A percentile compares a stretch with the other conserved stretches of the same genome.
Conservation (phyloP, 1,140 invertebrate species). For the Nasonia giraulti region DNA sequence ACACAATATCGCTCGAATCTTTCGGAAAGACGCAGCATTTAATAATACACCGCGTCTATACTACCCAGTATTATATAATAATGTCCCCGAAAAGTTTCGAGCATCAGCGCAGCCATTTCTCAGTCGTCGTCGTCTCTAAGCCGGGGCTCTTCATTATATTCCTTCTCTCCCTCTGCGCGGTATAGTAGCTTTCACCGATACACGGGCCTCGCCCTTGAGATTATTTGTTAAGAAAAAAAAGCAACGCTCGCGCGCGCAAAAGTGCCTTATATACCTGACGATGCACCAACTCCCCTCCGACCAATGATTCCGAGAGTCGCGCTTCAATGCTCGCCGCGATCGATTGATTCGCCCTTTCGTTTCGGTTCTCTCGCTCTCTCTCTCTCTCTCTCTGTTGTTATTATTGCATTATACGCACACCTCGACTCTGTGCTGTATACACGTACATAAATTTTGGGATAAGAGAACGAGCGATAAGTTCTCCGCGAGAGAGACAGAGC, state of each 20-base stretch:
- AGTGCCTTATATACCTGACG: slow-evolving; percentile 18
- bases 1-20: no score
- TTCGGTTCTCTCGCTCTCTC: not conserved
- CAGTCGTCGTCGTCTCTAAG: slow-evolving; percentile 22
- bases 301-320: slow-evolving; percentile 24
- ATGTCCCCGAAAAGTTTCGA: slow-evolving; percentile 10
- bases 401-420: slow-evolving; percentile 33
- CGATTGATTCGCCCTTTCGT: slow-evolving; percentile 34
- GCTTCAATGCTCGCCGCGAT: slow-evolving; percentile 36
- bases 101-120: slow-evolving; percentile 40
- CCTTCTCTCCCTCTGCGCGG: slow-evolving; percentile 6
- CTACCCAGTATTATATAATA: not conserved
- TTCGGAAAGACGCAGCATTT: not conserved
- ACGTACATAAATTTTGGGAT: not conserved
- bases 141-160: slow-evolving; percentile 38
- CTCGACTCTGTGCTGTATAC: no score
- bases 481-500: not conserved
- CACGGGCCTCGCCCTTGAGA: slow-evolving; percentile 13
- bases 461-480: not conserved
- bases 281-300: slow-evolving; percentile 3
- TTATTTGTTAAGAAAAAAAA: slow-evolving; percentile 38
- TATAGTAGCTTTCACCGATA: slow-evolving; percentile 11
- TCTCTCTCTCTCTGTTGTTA: not conserved
- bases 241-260: slow-evolving; percentile 40
- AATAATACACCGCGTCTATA: not conserved